Base-by-base conservation (phyloP, 2,113 vertebrate genomes). In the Cebus imitator region DNA sequence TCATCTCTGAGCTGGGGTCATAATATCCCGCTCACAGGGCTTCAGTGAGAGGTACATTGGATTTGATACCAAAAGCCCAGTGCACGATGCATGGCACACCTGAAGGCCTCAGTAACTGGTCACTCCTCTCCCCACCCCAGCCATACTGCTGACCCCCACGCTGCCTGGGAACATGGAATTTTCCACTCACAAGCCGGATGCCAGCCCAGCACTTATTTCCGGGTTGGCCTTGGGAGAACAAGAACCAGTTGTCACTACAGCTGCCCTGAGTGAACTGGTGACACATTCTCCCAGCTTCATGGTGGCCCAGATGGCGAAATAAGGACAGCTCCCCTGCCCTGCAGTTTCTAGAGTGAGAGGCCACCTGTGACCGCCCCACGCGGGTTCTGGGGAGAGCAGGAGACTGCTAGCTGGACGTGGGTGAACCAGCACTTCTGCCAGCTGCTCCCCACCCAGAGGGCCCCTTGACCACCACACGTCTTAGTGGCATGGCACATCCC, bases 271-370 rank as follows among this genome's bases (percentile, higher is more conserved):
- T 37, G 43, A 75, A 64, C 30, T 8, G 48, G 85, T 66, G 95
- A 43, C 83, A 97, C 37, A 76, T 37, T 58, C 0, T 0, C 37
- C 12, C 1, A 4, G 68, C 35, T 70, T 96, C 58, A 43, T 23
- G 66, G 84, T 93, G 95, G 90, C 97, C 97, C 94, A 94, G 78
- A 64, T 81, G 87, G 40, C 96, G 52, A 96, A 83, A 32, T 87
- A 95, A 97, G 93, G 93, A 87, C 11, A 55, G 95, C 81, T 96
- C 97, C 94, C 96, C 95, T 87, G 91, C 72, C 70, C 94, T 90
- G 37, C 58, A 52, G 23, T 93, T 96, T 98, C 94, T 30, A 68
- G 96, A 91, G 94, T 70, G 90, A 98, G 52, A 82, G 4, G 94
- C 37, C 79, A 13, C 90, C 96, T 94, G 80, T 89, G 98, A 94